Conservation (phyloP, 2,113 vertebrate genomes). For the Gallinago paraguaiae region DNA sequence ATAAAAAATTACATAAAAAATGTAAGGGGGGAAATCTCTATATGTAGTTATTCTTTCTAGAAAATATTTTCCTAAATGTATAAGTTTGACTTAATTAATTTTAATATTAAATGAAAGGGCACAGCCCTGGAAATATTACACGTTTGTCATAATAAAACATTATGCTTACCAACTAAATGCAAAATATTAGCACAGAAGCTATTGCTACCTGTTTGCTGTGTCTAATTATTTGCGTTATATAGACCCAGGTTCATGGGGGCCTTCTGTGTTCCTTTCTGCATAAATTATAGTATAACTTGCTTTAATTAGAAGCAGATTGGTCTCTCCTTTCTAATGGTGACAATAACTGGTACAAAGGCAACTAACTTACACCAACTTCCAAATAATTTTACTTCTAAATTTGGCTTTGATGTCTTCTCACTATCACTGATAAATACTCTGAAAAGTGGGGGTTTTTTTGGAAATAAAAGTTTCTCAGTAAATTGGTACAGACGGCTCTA, state of each 20-base stretch:
- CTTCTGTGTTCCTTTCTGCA: not conserved
- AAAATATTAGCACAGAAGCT: not conserved
- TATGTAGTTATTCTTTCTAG: not conserved
- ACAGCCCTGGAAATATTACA: not conserved
- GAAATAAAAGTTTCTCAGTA: slow-evolving; percentile 30
- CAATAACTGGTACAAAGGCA: not conserved
- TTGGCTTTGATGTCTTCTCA: not conserved
- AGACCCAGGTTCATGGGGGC: not conserved
- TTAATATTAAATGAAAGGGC: not conserved
- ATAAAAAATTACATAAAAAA: not conserved
- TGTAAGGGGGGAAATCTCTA: not conserved
- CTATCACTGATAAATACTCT: not conserved
- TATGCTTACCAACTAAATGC: not conserved
- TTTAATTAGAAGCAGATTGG: not conserved
- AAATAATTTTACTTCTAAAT: not conserved
- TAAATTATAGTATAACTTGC: not conserved
- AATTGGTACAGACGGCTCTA: slow-evolving; percentile 63
- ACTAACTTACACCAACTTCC: not conserved
- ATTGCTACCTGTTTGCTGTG: not conserved
- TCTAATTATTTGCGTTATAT: not conserved
- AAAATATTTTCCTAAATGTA: not conserved
- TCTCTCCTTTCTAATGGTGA: not conserved
- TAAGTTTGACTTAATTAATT: not conserved
- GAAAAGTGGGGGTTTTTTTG: not conserved
- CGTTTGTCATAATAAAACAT: not conserved